A percentile compares a stretch with the other conserved stretches of the same genome.
Evolutionary conservation across 1,140 invertebrate genomes (phyloP).

Genomic region (Pemphigus obesinymphae): DNA sequence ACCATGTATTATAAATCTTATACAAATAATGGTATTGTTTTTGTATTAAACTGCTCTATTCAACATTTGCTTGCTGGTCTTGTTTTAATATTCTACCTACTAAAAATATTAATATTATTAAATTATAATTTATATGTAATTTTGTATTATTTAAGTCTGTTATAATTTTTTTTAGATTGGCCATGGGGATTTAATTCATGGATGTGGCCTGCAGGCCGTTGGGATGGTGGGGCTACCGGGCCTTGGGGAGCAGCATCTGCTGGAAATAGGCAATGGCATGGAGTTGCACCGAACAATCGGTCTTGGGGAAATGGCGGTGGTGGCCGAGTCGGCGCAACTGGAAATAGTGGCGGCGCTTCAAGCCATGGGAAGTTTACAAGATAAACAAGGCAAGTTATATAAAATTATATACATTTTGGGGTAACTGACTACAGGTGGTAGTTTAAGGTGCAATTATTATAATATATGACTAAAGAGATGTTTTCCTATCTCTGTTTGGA

Average conservation of each 20-base stretch:
- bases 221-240: slow-evolving; percentile 9
- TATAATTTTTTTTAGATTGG: slow-evolving; percentile 22
- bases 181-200: slow-evolving; percentile 34
- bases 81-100: background rate
- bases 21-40: background rate
- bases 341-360: slow-evolving; percentile 34
- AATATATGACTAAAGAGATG: too few species aligned
- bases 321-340: slow-evolving; percentile 36
- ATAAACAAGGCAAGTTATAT: slow-evolving; percentile 9
- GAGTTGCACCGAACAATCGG: slow-evolving; percentile 17
- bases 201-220: slow-evolving; percentile 31
- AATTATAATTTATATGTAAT: background rate
- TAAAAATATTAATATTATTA: background rate
- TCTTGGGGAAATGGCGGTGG: slow-evolving; percentile 18
- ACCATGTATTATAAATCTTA: background rate
- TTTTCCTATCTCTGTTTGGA: too few species aligned
- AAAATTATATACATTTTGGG: too few species aligned
- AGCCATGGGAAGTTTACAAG: slow-evolving; percentile 35
- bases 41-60: background rate
- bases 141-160: background rate
- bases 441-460: too few species aligned
- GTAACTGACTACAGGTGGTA: too few species aligned
- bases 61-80: background rate
- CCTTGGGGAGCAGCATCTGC: slow-evolving; percentile 16
- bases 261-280: slow-evolving; percentile 30